These are phyloP conservation scores for Dermatemys mawii DNA, from an alignment of 2,113 vertebrate genomes.

Conservation along the genomic window DNA sequence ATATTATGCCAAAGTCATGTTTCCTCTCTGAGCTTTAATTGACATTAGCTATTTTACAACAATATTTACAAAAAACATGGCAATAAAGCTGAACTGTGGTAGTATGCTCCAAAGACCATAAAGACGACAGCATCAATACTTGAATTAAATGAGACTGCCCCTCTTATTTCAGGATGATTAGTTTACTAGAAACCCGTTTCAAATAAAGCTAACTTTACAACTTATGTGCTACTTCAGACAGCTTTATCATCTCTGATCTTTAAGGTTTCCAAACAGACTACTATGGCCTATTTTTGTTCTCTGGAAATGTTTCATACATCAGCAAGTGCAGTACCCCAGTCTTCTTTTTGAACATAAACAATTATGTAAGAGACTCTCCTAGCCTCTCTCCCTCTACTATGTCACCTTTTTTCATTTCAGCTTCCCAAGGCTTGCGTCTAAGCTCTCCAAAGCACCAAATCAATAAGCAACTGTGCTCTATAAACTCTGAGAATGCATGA, in stretches of 20 bases:
- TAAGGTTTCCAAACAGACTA: neutral
- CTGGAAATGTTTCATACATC: neutral
- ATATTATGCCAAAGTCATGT: neutral
- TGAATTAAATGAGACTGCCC: neutral
- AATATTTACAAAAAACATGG: neutral
- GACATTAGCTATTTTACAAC: neutral
- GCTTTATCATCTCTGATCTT: neutral
- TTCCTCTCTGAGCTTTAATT: neutral
- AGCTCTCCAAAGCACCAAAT: neutral
- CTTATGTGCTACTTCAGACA: neutral
- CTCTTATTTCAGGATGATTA: neutral
- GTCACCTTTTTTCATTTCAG: neutral
- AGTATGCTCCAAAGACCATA: constrained; percentile 2
- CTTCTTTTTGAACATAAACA: neutral
- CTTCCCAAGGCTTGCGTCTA: neutral
- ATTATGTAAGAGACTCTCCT: constrained; percentile 8
- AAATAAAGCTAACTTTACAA: neutral
- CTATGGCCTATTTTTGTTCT: neutral
- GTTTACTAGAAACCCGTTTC: neutral
- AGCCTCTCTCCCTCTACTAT: neutral
- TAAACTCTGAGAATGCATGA: neutral
- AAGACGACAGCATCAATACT: neutral
- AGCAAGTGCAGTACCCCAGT: neutral
- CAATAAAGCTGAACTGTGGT: neutral
- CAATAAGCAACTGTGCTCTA: neutral